These are phyloP conservation scores for Bellardia bayeri DNA, from an alignment of 2,888 invertebrate genomes.

Conservation along the genomic window DNA sequence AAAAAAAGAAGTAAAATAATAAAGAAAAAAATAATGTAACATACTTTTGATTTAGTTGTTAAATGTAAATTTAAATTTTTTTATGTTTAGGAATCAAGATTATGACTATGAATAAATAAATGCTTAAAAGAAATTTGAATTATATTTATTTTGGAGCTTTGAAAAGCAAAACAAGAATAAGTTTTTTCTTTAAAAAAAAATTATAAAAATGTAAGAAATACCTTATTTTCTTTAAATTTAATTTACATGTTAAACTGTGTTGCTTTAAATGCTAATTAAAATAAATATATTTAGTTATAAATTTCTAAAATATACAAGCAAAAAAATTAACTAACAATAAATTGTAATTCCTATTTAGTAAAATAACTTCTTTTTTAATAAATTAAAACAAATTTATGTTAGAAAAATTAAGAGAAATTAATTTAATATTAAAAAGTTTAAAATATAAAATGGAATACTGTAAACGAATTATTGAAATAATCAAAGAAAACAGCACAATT, in stretches of 20 bases:
- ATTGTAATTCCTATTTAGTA: constrained; percentile 70
- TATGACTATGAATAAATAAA: not conserved
- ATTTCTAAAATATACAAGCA: constrained; percentile 18
- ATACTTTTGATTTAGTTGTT: constrained; percentile 3
- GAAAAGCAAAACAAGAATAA: too few species aligned
- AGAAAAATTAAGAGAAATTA: constrained; percentile 31
- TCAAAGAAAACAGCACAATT: constrained; percentile 14
- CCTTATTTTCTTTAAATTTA: constrained; percentile 61
- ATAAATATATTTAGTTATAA: constrained; percentile 41
- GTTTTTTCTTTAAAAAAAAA: not conserved
- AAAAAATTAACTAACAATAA: constrained; percentile 31
- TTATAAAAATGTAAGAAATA: constrained; percentile 52
- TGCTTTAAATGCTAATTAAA: constrained; percentile 48
- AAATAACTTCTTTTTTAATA: constrained; percentile 61
- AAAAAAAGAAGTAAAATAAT: not conserved
- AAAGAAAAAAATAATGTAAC: not conserved
- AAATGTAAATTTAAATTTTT: constrained; percentile 27
- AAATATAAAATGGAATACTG: constrained; percentile 6
- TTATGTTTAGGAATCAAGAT: constrained; percentile 17
- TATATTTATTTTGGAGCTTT: too few species aligned
- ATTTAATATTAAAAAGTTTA: constrained; percentile 14
- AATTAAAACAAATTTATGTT: constrained; percentile 67
- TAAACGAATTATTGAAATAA: not conserved
- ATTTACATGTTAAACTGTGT: constrained; percentile 52
- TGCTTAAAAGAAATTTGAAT: not conserved